Percentiles rank a stretch among this genome's conserved stretches.
Conservation (phyloP, 2,113 vertebrate genomes). For the Megaceryle maxima region DNA sequence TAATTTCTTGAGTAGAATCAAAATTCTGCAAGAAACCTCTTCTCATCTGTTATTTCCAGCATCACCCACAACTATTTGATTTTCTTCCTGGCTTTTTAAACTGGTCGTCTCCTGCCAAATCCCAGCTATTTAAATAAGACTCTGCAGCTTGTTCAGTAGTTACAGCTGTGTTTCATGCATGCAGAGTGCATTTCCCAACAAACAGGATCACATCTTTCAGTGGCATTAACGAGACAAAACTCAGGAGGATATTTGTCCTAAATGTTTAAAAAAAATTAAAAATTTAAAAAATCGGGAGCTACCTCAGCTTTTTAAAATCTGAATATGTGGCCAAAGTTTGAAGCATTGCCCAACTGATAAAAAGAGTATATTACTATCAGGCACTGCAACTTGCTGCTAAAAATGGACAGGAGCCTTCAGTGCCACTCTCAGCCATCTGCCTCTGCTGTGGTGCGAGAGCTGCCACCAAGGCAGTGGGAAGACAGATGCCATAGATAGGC, state of each 20-base stretch:
- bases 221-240: background rate
- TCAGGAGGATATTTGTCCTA: background rate
- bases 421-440: conserved; percentile 11
- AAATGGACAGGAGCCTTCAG: background rate
- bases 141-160: background rate
- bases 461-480: background rate
- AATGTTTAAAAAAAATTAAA: background rate
- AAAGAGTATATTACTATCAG: background rate
- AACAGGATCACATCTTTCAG: background rate
- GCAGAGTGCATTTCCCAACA: background rate
- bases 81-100: conserved; percentile 41
- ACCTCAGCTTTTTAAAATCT: background rate
- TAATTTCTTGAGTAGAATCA: background rate
- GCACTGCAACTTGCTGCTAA: background rate
- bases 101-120: conserved; percentile 14
- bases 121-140: background rate
- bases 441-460: background rate
- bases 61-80: conserved; percentile 25
- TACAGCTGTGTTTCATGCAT: background rate
- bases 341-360: background rate
- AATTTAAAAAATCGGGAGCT: background rate
- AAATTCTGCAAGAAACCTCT: background rate
- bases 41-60: conserved; percentile 38
- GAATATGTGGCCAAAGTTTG: background rate
- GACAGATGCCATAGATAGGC: background rate